Evolutionary conservation across 2,888 invertebrate genomes (phyloP).

Genomic region (Diachrysia chrysitis): DNA sequence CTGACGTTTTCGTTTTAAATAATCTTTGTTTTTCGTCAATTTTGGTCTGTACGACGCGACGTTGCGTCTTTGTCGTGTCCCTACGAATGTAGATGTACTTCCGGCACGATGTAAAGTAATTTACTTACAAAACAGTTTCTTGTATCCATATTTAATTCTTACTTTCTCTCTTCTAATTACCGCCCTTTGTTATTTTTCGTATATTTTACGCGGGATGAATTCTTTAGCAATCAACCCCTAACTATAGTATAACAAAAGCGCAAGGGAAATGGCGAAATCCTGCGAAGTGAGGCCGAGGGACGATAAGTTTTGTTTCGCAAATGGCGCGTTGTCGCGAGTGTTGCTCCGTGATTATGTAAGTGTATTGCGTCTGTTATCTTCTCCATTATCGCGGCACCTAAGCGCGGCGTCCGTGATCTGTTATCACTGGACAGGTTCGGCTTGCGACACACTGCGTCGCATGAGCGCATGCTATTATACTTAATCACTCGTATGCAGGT

Average conservation of each 20-base stretch:
- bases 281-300: conserved; percentile 15
- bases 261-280: conserved; percentile 23
- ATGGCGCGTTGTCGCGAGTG: conserved; percentile 45
- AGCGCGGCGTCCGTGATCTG: conserved; percentile 70
- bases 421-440: conserved; percentile 75
- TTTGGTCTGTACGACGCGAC: conserved; percentile 14
- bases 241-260: conserved; percentile 25
- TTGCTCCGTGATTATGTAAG: conserved; percentile 59
- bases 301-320: conserved; percentile 52
- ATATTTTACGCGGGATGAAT: conserved; percentile 8
- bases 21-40: conserved; percentile 45
- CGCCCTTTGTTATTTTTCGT: conserved; percentile 17
- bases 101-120: conserved; percentile 34
- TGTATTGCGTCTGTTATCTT: conserved; percentile 56
- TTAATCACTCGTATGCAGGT: conserved; percentile 59
- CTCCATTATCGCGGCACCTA: conserved; percentile 59
- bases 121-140: conserved; percentile 32
- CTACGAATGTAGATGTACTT: conserved; percentile 43
- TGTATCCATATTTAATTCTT: conserved; percentile 24
- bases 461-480: conserved; percentile 64
- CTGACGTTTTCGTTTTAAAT: conserved; percentile 35
- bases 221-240: conserved; percentile 20
- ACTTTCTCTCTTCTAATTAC: conserved; percentile 22
- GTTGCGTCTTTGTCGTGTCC: conserved; percentile 34
- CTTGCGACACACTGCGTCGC: conserved; percentile 72